A percentile compares a stretch with the other conserved stretches of the same genome.
Conservation (phyloP, 64 coral and sea anemone species). For the Catalaphyllia jardinei region DNA sequence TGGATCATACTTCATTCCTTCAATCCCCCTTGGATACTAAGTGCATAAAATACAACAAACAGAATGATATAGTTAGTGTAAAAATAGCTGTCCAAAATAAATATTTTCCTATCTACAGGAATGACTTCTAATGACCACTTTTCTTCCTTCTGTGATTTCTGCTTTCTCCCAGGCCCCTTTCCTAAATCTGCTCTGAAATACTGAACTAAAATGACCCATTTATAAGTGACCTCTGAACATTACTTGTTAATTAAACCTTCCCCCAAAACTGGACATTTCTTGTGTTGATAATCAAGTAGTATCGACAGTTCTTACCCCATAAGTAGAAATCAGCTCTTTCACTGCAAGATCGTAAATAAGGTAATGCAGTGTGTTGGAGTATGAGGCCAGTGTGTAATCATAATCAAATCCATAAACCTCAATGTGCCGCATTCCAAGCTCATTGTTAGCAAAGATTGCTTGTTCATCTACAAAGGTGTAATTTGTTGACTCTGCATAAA, state of each 20-base stretch:
- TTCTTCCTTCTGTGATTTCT: no score
- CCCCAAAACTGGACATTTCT: background rate
- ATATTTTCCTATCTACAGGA: no score
- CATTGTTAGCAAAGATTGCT: conserved; percentile 97
- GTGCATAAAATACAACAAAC: background rate
- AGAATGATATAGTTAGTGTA: background rate
- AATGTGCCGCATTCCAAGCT: conserved; percentile 87
- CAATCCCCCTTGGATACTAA: conserved; percentile 84
- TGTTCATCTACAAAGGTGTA: conserved; percentile 55
- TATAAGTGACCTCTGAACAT: no score
- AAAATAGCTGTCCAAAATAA: no score
- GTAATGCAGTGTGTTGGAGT: conserved; percentile 81
- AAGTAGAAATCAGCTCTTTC: conserved; percentile 74
- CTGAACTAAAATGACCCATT: no score
- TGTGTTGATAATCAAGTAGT: background rate
- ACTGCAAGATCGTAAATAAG: conserved; percentile 94
- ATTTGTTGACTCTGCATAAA: conserved; percentile 25
- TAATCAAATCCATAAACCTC: conserved; percentile 99
- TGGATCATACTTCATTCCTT: conserved; percentile 86
- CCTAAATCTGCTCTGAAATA: no score
- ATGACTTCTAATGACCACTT: no score
- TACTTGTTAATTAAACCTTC: no score
- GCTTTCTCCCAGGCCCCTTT: no score
- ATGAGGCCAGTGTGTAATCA: conserved; percentile 94
- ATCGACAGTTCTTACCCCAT: conserved; percentile 68